Evolutionary conservation across 1,140 invertebrate species (phyloP).

Genomic region (Metaphire vulgaris): DNA sequence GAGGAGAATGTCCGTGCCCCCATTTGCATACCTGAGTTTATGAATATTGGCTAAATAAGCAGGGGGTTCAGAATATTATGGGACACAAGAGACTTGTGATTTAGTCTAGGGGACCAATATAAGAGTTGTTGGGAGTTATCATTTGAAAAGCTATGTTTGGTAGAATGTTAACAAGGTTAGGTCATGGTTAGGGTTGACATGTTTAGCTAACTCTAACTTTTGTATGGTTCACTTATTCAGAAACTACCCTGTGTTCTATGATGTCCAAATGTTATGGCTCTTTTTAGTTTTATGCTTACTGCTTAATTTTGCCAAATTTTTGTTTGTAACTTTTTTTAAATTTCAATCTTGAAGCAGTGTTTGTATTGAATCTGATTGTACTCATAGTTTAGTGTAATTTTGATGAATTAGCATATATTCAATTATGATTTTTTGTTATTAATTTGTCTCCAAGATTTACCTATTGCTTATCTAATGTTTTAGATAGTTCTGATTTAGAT

Average conservation of each 20-base stretch:
- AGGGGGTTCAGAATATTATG: no score
- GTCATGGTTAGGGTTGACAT: neutral
- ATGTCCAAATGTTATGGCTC: no score
- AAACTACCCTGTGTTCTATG: neutral
- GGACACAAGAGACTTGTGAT: no score
- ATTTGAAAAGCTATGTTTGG: neutral
- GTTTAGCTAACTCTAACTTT: neutral
- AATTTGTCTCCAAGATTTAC: neutral
- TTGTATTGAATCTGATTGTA: neutral
- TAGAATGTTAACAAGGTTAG: neutral
- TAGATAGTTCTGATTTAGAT: neutral
- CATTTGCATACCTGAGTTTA: no score
- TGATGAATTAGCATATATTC: neutral
- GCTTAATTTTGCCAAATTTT: neutral
- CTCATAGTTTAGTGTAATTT: neutral
- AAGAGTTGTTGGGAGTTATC: neutral
- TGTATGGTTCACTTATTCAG: neutral
- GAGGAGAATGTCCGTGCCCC: no score
- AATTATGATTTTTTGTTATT: neutral
- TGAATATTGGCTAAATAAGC: no score
- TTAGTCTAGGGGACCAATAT: neutral
- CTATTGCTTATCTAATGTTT: neutral
- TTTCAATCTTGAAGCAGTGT: neutral
- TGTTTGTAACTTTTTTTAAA: neutral
- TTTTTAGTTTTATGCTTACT: no score